These are phyloP conservation scores for Venusia cambrica DNA, from an alignment of 2,888 invertebrate species.

Conservation along the genomic window DNA sequence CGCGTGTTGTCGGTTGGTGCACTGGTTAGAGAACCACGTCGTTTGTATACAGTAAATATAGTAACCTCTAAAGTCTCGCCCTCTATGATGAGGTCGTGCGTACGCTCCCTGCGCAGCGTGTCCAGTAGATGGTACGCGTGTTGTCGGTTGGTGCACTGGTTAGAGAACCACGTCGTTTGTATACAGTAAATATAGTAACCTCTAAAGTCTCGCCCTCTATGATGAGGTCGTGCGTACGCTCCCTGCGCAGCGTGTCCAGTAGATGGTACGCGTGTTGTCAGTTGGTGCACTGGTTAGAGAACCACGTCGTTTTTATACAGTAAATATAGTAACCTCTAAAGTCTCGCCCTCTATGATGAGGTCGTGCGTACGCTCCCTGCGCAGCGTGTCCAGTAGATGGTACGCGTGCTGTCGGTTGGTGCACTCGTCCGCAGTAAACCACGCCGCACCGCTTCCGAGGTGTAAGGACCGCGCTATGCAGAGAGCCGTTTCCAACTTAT, in stretches of 20 bases:
- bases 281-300: conserved; percentile 42
- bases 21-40: no score
- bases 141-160: no score
- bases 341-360: conserved; percentile 74
- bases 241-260: conserved; percentile 41
- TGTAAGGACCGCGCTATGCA: conserved; percentile 99
- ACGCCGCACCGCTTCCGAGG: conserved; percentile 72
- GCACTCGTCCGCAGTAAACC: conserved; percentile 49
- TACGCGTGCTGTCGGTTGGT: conserved; percentile 49
- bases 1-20: no score
- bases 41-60: no score
- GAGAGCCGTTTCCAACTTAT: conserved; percentile 98
- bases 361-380: no score
- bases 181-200: no score
- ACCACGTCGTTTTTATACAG: no score
- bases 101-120: no score
- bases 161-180: no score
- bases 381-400: conserved; percentile 46
- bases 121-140: no score
- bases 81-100: no score
- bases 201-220: conserved; percentile 74
- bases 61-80: no score
- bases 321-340: conserved; percentile 62
- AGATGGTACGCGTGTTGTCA: conserved; percentile 54
- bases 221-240: conserved; percentile 67